These are phyloP conservation scores for Agonopterix heracliana DNA, from an alignment of 2,888 invertebrate genomes.

Conservation along the genomic window DNA sequence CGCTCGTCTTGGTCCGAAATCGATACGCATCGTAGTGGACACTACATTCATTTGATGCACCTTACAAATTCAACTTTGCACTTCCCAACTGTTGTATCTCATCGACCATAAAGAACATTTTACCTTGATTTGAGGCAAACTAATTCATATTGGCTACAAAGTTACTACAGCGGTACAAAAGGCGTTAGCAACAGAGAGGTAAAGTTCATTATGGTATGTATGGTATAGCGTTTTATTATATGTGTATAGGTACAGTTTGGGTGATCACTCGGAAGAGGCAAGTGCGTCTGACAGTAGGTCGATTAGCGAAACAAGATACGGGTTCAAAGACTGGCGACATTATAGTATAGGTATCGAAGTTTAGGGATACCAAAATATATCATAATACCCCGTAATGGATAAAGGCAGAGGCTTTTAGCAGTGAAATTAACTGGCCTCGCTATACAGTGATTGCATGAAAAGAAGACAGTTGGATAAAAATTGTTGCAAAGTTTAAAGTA, in stretches of 20 bases:
- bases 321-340: conserved; percentile 40
- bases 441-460: no score
- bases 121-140: conserved; percentile 3
- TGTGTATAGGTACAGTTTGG: conserved; percentile 26
- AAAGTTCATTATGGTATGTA: no score
- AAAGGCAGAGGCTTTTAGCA: background rate
- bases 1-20: conserved; percentile 25
- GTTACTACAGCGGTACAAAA: conserved; percentile 4
- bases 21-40: conserved; percentile 36
- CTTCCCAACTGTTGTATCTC: background rate
- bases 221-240: background rate
- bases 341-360: background rate
- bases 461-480: no score
- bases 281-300: conserved; percentile 63
- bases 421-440: background rate
- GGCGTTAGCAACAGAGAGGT: no score
- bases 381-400: background rate
- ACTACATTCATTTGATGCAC: conserved; percentile 28
- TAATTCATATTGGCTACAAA: conserved; percentile 9
- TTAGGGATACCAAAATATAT: background rate
- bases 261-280: conserved; percentile 54
- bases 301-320: conserved; percentile 53
- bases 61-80: conserved; percentile 11
- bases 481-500: no score
- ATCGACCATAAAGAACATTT: conserved; percentile 9